Evolutionary conservation across 2,113 vertebrate genomes (phyloP).

Genomic region (Lates calcarifer): DNA sequence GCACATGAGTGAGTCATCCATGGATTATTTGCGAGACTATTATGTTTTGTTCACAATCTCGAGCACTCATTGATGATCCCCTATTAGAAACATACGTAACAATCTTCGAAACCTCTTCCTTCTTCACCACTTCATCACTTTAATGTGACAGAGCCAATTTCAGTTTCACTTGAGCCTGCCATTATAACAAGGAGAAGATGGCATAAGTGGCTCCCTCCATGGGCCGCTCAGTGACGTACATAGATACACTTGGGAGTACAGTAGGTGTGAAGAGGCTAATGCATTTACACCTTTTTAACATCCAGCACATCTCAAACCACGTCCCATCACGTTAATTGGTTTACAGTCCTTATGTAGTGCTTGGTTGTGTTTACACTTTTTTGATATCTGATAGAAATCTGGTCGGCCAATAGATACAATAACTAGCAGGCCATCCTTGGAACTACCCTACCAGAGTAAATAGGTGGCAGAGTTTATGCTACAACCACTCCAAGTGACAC

Average conservation of each 20-base stretch:
- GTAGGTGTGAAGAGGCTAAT: neutral
- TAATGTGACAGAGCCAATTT: neutral
- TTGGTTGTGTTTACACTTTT: neutral
- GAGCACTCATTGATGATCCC: no score
- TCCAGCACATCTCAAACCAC: neutral
- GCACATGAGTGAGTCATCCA: neutral
- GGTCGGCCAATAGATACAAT: neutral
- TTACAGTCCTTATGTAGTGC: neutral
- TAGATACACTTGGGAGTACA: neutral
- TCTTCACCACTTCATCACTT: neutral
- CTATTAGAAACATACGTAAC: neutral
- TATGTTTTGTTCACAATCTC: no score
- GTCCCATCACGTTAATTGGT: neutral
- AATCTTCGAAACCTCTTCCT: no score
- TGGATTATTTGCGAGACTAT: neutral
- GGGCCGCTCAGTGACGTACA: neutral
- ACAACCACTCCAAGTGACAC: no score
- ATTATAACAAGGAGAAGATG: neutral
- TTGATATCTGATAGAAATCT: neutral
- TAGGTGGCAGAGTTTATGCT: no score
- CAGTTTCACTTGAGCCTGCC: neutral
- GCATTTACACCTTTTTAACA: neutral
- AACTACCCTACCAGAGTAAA: no score
- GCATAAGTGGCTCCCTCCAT: neutral
- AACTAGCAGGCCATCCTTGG: neutral